Evolutionary conservation across 2,888 invertebrate species (phyloP).

Genomic region (Orchesella flavescens): DNA sequence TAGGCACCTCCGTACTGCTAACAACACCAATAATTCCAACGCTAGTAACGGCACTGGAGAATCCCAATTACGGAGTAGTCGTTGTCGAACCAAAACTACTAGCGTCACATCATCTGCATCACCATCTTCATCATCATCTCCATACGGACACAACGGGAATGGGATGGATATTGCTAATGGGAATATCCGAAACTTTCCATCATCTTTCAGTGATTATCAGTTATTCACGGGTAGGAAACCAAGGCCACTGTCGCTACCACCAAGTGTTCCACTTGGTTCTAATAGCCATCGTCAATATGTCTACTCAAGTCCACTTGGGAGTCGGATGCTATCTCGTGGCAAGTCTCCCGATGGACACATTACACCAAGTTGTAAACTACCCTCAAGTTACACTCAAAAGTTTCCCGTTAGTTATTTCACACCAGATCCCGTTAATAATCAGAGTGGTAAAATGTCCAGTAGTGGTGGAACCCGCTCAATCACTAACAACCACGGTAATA

Average conservation of each 20-base stretch:
- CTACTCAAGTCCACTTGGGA: constrained; percentile 39
- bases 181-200: constrained; percentile 60
- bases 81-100: constrained; percentile 33
- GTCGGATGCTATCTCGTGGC: constrained; percentile 42
- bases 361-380: constrained; percentile 60
- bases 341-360: constrained; percentile 68
- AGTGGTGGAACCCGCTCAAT: constrained; percentile 10
- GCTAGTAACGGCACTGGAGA: constrained; percentile 14
- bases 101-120: constrained; percentile 36
- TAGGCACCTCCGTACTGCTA: constrained; percentile 8
- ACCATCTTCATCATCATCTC: constrained; percentile 19
- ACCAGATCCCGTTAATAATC: constrained; percentile 62
- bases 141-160: constrained; percentile 47
- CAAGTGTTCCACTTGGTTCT: constrained; percentile 52
- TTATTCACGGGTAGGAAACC: constrained; percentile 70
- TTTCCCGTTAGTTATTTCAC: constrained; percentile 71
- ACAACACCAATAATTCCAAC: too few relatives aligned
- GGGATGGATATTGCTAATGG: constrained; percentile 59
- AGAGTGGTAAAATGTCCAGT: constrained; percentile 2
- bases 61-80: constrained; percentile 56
- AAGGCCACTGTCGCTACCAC: constrained; percentile 68
- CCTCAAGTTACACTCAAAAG: constrained; percentile 69
- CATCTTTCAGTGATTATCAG: constrained; percentile 69
- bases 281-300: constrained; percentile 31
- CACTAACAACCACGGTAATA: constrained; percentile 24